Percentiles rank a stretch among this genome's conserved stretches.
Conservation (phyloP, 2,113 vertebrate species). For the Hippoglossus stenolepis region DNA sequence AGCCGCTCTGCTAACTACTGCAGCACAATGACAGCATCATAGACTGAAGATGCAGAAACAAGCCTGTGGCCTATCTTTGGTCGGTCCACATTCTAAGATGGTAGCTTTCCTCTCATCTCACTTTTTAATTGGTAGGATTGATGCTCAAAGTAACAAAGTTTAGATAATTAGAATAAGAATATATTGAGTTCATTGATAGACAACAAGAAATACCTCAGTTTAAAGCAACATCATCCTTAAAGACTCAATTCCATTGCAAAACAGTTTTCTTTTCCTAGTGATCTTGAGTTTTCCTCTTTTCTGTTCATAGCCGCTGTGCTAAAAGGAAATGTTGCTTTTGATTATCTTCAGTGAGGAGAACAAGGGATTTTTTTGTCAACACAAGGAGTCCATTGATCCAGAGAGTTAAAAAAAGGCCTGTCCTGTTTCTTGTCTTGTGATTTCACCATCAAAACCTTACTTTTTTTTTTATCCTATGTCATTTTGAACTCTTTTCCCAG, state of each 20-base stretch:
- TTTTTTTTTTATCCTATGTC: conserved; percentile 11
- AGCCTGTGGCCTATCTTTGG: background rate
- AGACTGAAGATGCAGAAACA: background rate
- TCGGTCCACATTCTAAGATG: background rate
- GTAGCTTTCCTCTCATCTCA: too few relatives aligned
- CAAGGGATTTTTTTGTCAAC: conserved; percentile 35
- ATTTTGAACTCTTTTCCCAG: conserved; percentile 36
- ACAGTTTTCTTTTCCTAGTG: background rate
- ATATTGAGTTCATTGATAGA: background rate
- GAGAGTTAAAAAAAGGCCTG: conserved; percentile 2
- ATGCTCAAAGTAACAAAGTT: too few relatives aligned
- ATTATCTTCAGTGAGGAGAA: conserved; percentile 26
- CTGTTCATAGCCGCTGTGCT: background rate
- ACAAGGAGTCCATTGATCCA: conserved; percentile 14
- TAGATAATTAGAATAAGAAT: too few relatives aligned
- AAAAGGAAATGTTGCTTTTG: conserved; percentile 42
- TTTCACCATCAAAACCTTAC: conserved; percentile 40
- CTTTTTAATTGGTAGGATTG: too few relatives aligned
- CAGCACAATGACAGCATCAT: background rate
- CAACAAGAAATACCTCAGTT: background rate
- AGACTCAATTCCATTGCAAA: background rate
- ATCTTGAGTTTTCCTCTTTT: background rate
- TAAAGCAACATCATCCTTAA: background rate
- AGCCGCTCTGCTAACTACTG: conserved; percentile 2
- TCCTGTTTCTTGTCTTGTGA: conserved; percentile 45